Percentiles rank a stretch among this genome's conserved stretches.
Evolutionary conservation across 2,888 invertebrate species (phyloP).

Genomic region (Orgyia antiqua): DNA sequence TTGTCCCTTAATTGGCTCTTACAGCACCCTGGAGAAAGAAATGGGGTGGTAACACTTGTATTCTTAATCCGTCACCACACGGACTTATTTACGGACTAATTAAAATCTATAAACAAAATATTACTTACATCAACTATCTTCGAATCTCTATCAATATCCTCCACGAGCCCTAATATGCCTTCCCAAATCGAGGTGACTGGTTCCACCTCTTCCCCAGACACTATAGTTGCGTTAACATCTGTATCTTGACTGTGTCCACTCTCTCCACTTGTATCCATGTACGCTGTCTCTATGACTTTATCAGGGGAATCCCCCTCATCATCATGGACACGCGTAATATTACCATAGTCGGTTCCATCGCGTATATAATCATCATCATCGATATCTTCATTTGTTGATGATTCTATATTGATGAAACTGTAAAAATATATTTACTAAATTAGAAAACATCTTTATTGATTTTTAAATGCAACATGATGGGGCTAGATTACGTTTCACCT

Average conservation of each 20-base stretch:
- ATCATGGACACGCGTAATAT: constrained; percentile 54
- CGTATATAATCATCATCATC: constrained; percentile 71
- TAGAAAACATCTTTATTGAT: too few species aligned
- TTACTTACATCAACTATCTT: constrained; percentile 55
- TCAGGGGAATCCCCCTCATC: constrained; percentile 38
- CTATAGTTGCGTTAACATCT: constrained; percentile 64
- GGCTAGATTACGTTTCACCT: too few species aligned
- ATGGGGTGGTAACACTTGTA: too few species aligned
- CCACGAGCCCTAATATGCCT: constrained; percentile 62
- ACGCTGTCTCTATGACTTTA: constrained; percentile 47
- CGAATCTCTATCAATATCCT: constrained; percentile 54
- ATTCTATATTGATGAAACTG: constrained; percentile 83
- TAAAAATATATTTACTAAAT: too few species aligned
- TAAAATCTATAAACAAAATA: too few species aligned
- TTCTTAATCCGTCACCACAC: too few species aligned
- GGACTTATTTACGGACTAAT: too few species aligned
- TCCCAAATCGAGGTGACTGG: constrained; percentile 61
- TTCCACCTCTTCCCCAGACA: constrained; percentile 47
- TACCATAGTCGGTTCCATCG: constrained; percentile 69
- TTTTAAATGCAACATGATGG: too few species aligned
- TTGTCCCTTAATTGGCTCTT: too few species aligned
- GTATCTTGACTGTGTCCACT: constrained; percentile 40
- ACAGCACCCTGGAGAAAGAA: too few species aligned
- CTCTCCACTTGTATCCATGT: constrained; percentile 48
- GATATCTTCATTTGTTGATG: constrained; percentile 80